phyloP scores from a whole-genome alignment of 2,113 vertebrate species.

The Arenaria interpres region DNA sequence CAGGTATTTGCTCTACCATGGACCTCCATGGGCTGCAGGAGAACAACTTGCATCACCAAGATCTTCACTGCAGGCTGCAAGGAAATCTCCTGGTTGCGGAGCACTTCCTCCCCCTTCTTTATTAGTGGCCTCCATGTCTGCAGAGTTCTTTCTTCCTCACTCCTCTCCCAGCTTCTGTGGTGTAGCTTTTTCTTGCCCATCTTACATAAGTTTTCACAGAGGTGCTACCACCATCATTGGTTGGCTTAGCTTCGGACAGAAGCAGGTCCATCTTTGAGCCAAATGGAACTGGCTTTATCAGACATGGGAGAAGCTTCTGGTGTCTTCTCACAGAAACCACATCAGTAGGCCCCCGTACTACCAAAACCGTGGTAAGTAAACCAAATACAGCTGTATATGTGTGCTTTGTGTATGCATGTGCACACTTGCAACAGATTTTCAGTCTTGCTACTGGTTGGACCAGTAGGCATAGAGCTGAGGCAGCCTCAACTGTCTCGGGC shows the following conservation, averaged over 20 bases:
- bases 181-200: background rate
- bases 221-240: background rate
- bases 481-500: background rate
- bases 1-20: background rate
- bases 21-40: background rate
- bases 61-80: background rate
- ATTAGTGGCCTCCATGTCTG: background rate
- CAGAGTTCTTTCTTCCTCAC: background rate
- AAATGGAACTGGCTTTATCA: background rate
- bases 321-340: background rate
- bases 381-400: background rate
- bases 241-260: background rate
- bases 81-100: background rate
- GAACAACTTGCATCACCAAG: background rate
- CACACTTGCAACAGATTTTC: background rate
- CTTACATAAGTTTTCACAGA: background rate
- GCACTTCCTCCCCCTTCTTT: background rate
- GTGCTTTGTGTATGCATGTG: background rate
- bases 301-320: background rate
- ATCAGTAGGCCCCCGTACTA: background rate
- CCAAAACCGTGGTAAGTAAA: background rate
- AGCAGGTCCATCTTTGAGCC: rapidly evolving
- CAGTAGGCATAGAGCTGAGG: background rate
- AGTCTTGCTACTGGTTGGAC: background rate
- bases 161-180: background rate